These are phyloP conservation scores for Drosophila sp. DNA, from an alignment of 1,140 invertebrate genomes.

Conservation along the genomic window DNA sequence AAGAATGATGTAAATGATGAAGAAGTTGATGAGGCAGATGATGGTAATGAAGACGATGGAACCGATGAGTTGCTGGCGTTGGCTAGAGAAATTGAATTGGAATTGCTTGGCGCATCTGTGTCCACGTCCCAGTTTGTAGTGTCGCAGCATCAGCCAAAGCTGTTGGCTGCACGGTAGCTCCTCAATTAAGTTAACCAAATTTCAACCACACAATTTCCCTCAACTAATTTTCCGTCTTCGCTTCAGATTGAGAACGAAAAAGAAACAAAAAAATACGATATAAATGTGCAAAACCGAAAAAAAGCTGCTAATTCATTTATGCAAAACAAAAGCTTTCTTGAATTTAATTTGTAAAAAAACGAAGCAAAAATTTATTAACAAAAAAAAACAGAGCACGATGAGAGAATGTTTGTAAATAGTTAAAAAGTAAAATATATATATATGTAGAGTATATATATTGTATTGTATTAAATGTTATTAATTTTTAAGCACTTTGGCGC, in stretches of 20 bases:
- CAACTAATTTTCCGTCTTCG: slow-evolving; percentile 64
- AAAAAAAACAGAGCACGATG: slow-evolving; percentile 18
- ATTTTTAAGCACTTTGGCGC: slow-evolving; percentile 60
- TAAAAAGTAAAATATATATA: slow-evolving; percentile 65
- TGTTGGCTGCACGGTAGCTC: slow-evolving; percentile 68
- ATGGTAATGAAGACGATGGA: slow-evolving; percentile 26
- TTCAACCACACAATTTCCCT: neutral
- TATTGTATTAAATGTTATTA: slow-evolving; percentile 77
- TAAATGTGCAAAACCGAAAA: slow-evolving; percentile 18
- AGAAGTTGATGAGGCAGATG: neutral
- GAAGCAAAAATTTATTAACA: slow-evolving; percentile 44
- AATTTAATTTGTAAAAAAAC: slow-evolving; percentile 72
- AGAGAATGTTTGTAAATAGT: slow-evolving; percentile 60
- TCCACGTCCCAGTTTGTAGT: slow-evolving; percentile 5
- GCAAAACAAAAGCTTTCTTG: slow-evolving; percentile 73
- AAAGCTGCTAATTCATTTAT: slow-evolving; percentile 65
- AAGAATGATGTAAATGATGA: neutral
- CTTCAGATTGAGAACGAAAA: slow-evolving; percentile 42
- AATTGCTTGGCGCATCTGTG: neutral
- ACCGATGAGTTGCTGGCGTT: slow-evolving; percentile 22
- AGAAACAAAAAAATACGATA: neutral
- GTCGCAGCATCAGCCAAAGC: slow-evolving; percentile 32
- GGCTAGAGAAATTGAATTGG: slow-evolving; percentile 4
- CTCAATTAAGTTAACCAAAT: slow-evolving; percentile 57
- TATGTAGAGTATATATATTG: slow-evolving; percentile 53